Base-by-base conservation (phyloP, 2,113 vertebrate genomes). In the Cariama cristata region DNA sequence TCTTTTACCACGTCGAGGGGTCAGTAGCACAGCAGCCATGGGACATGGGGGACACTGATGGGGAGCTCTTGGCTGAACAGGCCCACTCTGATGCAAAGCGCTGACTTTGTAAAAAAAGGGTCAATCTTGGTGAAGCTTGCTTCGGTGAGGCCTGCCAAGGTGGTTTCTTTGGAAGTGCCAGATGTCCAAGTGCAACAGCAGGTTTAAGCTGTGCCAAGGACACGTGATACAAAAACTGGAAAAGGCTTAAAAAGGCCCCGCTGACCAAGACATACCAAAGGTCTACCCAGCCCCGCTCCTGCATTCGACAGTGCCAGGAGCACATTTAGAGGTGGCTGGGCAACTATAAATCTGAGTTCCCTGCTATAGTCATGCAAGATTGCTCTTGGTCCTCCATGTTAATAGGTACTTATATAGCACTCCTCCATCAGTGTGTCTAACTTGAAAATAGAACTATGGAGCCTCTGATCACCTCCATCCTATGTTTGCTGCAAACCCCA, bases 201-300 rank as follows among this genome's bases (percentile, higher is more conserved):
- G 59, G 14, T 66, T 67, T 52, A 74, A 63, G 32, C 42, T 45
- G 17, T 59, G 53, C 45, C 33, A 27, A 76, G 33, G 38, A 30
- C 19, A 53, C 1, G 1, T n/a, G 2, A 30, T 47, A 40, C 11
- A 24, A 58, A 81, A 74, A 33, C 0, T 2, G 42, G 26, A 35
- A 59, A 81, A 74, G 59, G 12, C 44, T 80, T 53, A 19, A 52
- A 62, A 53, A 68, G 38, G 33, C 22, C 40, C 38, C 45, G 8
- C 55, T 40, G 69, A 38, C 21, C 2, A 2, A 45, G 45, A 44
- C 45, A 16, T 28, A 53, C 47, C 63, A 68, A 67, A 75, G 47
- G 79, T 33, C 45, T 47, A 15, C 28, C 12, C 22, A 75, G 40
- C 44, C n/a, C 38, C 3, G 1, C 9, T 62, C 19, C 45, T 69